phyloP scores from a whole-genome alignment of 35 echinoderm and acorn worm species.

The Diadema setosum region DNA sequence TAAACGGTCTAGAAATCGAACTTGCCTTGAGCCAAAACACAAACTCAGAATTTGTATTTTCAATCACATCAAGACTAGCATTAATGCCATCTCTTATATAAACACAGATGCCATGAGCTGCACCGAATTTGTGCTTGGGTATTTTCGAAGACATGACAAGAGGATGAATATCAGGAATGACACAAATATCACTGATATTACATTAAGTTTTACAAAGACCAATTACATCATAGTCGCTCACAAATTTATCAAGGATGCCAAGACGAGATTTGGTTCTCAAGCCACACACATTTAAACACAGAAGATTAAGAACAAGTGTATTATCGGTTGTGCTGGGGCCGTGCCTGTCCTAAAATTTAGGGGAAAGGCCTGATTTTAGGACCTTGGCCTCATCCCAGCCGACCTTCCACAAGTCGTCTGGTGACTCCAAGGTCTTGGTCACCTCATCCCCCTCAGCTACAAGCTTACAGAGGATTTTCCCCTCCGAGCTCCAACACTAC shows the following conservation, averaged over 20 bases:
- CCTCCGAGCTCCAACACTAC: background rate
- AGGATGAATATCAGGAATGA: background rate
- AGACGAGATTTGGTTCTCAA: background rate
- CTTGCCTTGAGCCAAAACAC: background rate
- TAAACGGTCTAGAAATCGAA: background rate
- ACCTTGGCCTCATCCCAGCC: background rate
- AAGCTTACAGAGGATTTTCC: background rate
- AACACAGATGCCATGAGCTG: background rate
- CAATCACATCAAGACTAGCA: background rate
- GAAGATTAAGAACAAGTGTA: background rate
- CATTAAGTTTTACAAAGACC: background rate
- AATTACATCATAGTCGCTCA: background rate
- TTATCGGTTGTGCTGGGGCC: background rate
- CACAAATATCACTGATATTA: background rate
- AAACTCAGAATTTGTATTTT: background rate
- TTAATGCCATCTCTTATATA: background rate
- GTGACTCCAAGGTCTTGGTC: background rate
- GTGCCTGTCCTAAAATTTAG: background rate
- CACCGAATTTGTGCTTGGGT: background rate
- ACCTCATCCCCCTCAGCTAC: background rate
- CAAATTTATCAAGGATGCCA: background rate
- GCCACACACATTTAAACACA: background rate
- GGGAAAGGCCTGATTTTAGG: background rate
- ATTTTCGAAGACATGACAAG: background rate
- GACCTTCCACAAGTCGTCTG: background rate